A percentile compares a stretch with the other conserved stretches of the same genome.
Conservation (phyloP, 1,140 invertebrate species). For the Aphelinus certus region DNA sequence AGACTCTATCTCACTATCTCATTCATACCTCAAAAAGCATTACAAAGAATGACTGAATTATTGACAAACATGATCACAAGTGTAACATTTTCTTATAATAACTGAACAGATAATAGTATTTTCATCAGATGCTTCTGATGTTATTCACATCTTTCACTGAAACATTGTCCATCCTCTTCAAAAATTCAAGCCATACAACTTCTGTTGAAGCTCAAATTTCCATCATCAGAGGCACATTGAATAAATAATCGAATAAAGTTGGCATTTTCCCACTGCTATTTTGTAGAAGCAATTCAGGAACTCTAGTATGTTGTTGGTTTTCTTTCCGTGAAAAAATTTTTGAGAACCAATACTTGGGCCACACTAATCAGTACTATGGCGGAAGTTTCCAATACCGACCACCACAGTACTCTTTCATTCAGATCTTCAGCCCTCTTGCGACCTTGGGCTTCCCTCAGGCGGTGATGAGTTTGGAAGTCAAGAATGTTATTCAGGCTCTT, state of each 20-base stretch:
- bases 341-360: constrained; percentile 90
- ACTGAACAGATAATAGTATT: constrained; percentile 18
- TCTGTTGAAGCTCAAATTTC: constrained; percentile 4
- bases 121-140: constrained; percentile 17
- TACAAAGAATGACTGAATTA: constrained; percentile 33
- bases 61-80: constrained; percentile 20
- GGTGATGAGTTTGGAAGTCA: constrained; percentile 96
- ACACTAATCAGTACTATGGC: constrained; percentile 86
- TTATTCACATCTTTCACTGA: neutral
- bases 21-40: constrained; percentile 12
- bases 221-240: too few relatives aligned
- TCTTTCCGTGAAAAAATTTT: constrained; percentile 95
- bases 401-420: constrained; percentile 91
- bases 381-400: constrained; percentile 90
- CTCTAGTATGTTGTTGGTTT: constrained; percentile 61
- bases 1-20: constrained; percentile 21
- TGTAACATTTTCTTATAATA: constrained; percentile 25
- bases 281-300: too few relatives aligned
- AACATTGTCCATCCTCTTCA: too few relatives aligned
- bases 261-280: too few relatives aligned
- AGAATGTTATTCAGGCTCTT: constrained; percentile 85
- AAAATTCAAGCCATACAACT: constrained; percentile 13
- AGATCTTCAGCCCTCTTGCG: constrained; percentile 95
- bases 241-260: too few relatives aligned
- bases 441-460: constrained; percentile 91